Percentiles rank a stretch among this genome's conserved stretches.
These are phyloP conservation scores for Corbicula japonica DNA, from an alignment of 2,888 invertebrate species.

Conservation along the genomic window DNA sequence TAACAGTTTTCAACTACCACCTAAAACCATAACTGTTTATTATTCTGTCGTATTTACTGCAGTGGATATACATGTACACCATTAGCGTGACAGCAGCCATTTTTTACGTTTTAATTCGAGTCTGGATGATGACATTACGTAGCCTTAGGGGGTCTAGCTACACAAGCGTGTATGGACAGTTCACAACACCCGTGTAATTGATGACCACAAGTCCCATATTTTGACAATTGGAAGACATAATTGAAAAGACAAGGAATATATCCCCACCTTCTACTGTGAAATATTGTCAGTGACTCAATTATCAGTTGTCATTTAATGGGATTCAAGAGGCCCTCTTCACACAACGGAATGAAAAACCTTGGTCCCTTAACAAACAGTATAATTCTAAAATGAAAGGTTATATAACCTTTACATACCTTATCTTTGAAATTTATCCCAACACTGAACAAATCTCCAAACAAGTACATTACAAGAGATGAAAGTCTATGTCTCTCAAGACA, in stretches of 20 bases:
- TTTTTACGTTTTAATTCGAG: conserved; percentile 49
- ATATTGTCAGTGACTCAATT: no score
- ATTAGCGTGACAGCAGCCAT: conserved; percentile 58
- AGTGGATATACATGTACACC: conserved; percentile 23
- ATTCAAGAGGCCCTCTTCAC: no score
- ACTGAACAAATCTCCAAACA: no score
- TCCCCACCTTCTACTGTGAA: no score
- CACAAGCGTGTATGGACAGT: conserved; percentile 36
- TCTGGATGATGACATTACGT: conserved; percentile 35
- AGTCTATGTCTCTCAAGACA: no score
- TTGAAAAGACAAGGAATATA: conserved; percentile 15
- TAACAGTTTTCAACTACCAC: conserved; percentile 1
- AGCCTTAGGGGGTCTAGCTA: conserved; percentile 36
- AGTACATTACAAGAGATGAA: no score
- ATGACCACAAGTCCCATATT: conserved; percentile 14
- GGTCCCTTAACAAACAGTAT: no score
- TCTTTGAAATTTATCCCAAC: no score
- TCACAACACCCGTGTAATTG: conserved; percentile 50
- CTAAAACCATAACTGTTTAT: conserved; percentile 36
- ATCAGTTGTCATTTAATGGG: no score
- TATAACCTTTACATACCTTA: no score
- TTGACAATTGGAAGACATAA: conserved; percentile 22
- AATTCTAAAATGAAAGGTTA: no score
- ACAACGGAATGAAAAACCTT: no score
- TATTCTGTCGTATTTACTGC: conserved; percentile 32